Base-by-base conservation (phyloP, 2,113 vertebrate genomes). In the Catagonus wagneri region DNA sequence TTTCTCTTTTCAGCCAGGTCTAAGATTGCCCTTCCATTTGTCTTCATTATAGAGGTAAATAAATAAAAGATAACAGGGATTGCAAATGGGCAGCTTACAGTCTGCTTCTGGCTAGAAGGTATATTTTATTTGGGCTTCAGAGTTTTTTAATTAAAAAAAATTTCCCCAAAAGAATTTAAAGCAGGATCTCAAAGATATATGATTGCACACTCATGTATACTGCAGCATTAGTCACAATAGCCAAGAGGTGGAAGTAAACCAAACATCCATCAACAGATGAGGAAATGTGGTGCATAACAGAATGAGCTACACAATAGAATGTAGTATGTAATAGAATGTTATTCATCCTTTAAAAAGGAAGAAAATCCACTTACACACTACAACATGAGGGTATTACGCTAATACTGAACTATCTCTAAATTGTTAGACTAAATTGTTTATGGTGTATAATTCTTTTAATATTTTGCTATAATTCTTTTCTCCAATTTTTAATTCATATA, bases 161-260 rank as follows among this genome's bases (percentile, higher is more conserved):
- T 88, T 86, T 90, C n/a, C 6, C 58, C 25, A 34, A 81, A 95
- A 81, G 25, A 80, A 71, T 84, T 95, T 34, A 90, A 88, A 95
- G 63, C 39, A 93, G 22, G 29, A 94, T 80, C 54, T 95, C 60
- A 88, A 90, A 79, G 65, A 93, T 27, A 71, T 71, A 52, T 54
- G 23, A n/a, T n/a, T 71, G 6, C 6, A 65, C 22, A 36, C 3
- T 29, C 14, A n/a, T n/a, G 52, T 61, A 69, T 25, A 61, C 20
- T 86, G n/a, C 10, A 80, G 22, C 54, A 81, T 60, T 63, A 83
- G 16, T 89, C 34, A 78, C 44, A 76, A 29, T 8, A 65, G 22
- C 36, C 39, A 88, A 61, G 9, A 83, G 52, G 36, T 84, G 10
- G 78, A 80, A 58, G 39, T 23, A 79, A 60, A 20, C 6, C 39